Evolutionary conservation across 2,113 vertebrate species (phyloP), one percentile per base, ranked within the genome.

Genomic region (Ranitomeya imitator): DNA sequence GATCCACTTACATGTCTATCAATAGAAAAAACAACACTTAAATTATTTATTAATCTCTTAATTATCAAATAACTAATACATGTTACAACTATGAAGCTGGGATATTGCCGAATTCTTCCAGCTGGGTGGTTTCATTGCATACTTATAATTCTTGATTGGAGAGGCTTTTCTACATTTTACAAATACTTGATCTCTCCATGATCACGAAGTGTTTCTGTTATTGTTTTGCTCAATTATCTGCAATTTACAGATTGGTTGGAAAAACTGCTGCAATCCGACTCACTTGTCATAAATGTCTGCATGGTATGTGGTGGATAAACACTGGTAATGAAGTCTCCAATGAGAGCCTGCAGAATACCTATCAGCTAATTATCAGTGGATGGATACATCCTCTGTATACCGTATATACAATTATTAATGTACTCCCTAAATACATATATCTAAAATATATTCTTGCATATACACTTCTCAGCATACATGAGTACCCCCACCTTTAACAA

Each of bases 201-300:
- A 78, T 88, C 80, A 57, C 78, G 59, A 88, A 84, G 87, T 88
- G 71, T 84, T 88, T 83, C 26, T 84, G 81, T 84, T 78, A 84
- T 83, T 78, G 87, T 77, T 88, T 77, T 83, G 51, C 55, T 77
- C 55, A 78, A 54, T 76, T 83, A 67, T 81, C 59, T 84, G 80
- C 87, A 52, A 71, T n/a, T 60, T 83, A 73, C 26, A 77, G n/a
- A 63, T 65, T 65, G 51, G 51, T 71, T 69, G 73, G 67, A 59
- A 88, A 82, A 73, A 82, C 45, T 69, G 11, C 71, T 45, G 19
- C 79, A 84, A 65, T 65, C 9, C 67, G 37, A 63, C 45, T 77
- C 37, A 83, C 78, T 83, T 54, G 31, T 74, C 7, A 88, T 6
- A 67, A 51, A 76, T 19, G 59, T 73, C 45, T 84, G 78, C 52